Evolutionary conservation across 2,888 invertebrate genomes (phyloP).

Genomic region (Ennomos fuscantarius): DNA sequence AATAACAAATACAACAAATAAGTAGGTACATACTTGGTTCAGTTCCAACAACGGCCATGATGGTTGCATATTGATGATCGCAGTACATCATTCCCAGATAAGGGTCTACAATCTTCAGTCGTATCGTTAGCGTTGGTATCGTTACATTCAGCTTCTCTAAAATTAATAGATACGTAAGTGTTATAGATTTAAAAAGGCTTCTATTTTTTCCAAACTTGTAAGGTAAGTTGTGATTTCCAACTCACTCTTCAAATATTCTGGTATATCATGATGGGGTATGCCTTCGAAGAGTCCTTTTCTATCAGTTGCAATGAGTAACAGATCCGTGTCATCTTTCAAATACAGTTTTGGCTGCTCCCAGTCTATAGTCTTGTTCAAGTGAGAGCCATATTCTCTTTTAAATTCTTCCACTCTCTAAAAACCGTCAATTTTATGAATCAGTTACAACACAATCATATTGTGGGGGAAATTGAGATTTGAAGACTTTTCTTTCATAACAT

Average conservation of each 20-base stretch:
- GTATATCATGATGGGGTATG: constrained; percentile 45
- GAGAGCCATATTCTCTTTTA: constrained; percentile 42
- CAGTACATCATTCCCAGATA: constrained; percentile 66
- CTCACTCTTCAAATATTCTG: constrained; percentile 47
- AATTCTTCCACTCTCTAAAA: constrained; percentile 55
- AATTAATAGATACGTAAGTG: constrained; percentile 24
- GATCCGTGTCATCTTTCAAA: constrained; percentile 45
- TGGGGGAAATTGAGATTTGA: too few species aligned
- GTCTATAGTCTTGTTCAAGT: constrained; percentile 50
- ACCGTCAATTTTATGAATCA: not conserved
- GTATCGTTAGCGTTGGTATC: constrained; percentile 46
- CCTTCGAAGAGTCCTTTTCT: constrained; percentile 59
- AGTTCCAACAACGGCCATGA: constrained; percentile 59
- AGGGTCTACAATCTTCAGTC: constrained; percentile 61
- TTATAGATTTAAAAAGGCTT: not conserved
- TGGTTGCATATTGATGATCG: constrained; percentile 47
- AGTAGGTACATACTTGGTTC: constrained; percentile 46
- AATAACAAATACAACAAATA: too few species aligned
- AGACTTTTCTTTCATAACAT: too few species aligned
- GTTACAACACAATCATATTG: not conserved
- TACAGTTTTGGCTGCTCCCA: constrained; percentile 65
- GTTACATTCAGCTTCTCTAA: constrained; percentile 40
- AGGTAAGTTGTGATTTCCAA: not conserved
- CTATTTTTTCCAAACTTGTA: too few species aligned
- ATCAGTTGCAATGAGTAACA: constrained; percentile 60